These are phyloP conservation scores for Nanorana parkeri DNA, from an alignment of 2,113 vertebrate genomes.

Conservation along the genomic window DNA sequence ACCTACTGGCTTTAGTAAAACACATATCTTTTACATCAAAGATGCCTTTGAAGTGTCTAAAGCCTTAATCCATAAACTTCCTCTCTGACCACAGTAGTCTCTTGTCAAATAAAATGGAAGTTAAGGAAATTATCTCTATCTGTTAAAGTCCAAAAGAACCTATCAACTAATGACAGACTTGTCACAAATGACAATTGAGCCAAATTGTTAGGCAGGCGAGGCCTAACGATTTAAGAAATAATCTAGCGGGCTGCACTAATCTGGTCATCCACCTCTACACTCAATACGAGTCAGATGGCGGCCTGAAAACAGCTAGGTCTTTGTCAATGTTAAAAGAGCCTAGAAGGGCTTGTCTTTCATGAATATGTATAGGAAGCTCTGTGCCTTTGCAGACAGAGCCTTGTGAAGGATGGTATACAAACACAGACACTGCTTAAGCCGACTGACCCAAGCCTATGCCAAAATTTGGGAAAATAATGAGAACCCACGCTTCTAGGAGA, in stretches of 20 bases:
- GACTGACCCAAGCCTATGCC: conserved; percentile 36
- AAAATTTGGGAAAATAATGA: conserved; percentile 62
- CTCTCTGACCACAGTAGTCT: conserved; percentile 73
- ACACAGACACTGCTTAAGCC: conserved; percentile 42
- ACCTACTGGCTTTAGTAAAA: conserved; percentile 82
- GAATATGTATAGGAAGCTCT: conserved; percentile 77
- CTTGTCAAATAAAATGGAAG: conserved; percentile 80
- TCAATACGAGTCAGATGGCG: conserved; percentile 72
- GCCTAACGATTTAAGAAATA: conserved; percentile 69
- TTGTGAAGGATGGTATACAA: conserved; percentile 64
- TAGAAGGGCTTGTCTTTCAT: conserved; percentile 72
- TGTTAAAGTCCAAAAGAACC: conserved; percentile 79
- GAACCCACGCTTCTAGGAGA: conserved; percentile 56
- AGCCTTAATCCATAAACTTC: conserved; percentile 77
- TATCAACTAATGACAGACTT: conserved; percentile 80
- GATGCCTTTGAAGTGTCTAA: conserved; percentile 80
- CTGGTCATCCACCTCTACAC: conserved; percentile 71
- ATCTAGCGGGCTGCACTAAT: conserved; percentile 74
- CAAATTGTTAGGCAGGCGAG: conserved; percentile 75
- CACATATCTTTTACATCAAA: conserved; percentile 85
- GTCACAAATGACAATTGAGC: conserved; percentile 77
- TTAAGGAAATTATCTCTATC: conserved; percentile 83
- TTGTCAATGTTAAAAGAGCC: conserved; percentile 71
- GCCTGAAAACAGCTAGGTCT: conserved; percentile 77
- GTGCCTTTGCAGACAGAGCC: conserved; percentile 63